Base-by-base conservation (phyloP, 2,888 invertebrate genomes). In the Eupithecia centaureata region DNA sequence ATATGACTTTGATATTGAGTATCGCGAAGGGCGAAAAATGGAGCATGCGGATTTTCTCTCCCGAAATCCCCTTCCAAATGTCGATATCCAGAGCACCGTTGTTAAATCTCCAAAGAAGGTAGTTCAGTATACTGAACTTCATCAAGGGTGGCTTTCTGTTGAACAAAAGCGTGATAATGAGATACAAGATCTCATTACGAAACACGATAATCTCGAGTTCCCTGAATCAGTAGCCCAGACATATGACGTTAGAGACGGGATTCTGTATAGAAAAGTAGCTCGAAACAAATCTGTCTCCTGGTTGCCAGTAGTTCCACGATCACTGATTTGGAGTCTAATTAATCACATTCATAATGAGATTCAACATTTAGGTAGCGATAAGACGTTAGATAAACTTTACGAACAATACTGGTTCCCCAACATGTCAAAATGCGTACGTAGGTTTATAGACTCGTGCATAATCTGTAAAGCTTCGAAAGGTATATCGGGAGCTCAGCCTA, bases 151-250 rank as follows among this genome's bases (percentile, higher is more conserved):
- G 57, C n/a, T 57, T 22, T 8, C 2, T 8, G 57, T 32, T n/a
- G 57, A 57, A 22, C 57, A 57, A 33, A 32, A 33, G 18, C 57
- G 57, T 32, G 57, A 57, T 18, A 3, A 12, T 3, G 57, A 57
- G 10, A 33, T 32, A 8, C 18, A 32, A 12, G 22, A 57, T 22
- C n/a, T 57, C 10, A 33, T 57, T 2, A 10, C 3, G 30, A 7
- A 56, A 5, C n/a, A 8, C 0, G 8, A 32, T 1, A 18, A n/a
- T 2, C 7, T 1, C 1, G n/a, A 30, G 5, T 3, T 56, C 5
- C 15, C 15, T 30, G 32, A 30, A 18, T n/a, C 3, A 1, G 5
- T 56, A 10, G 27, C 56, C n/a, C 15, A 56, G 4, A 56, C 56
- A 1, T 56, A 56, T 5, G 56, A 18, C n/a, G 18, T 56, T 3